Conservation (phyloP, 1,140 invertebrate genomes). For the Cydia amplana region DNA sequence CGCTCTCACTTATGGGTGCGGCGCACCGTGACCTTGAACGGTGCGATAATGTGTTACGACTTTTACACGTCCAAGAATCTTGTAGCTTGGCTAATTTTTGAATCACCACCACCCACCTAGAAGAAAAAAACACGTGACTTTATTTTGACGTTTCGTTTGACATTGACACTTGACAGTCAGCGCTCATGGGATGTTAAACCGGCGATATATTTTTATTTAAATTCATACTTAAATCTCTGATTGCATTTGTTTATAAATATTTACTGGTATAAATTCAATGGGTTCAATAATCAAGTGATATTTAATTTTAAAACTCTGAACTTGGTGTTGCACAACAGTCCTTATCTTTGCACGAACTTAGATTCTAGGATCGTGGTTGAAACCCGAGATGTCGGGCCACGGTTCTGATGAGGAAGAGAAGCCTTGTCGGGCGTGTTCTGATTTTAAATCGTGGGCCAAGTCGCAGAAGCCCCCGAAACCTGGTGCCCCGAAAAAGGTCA, state of each 20-base stretch:
- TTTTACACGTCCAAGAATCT: too few species aligned
- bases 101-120: not conserved
- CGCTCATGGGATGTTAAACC: not conserved
- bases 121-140: constrained; percentile 19
- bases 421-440: constrained; percentile 85
- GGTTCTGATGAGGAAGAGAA: constrained; percentile 67
- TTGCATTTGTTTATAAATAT: not conserved
- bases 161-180: not conserved
- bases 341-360: constrained; percentile 8
- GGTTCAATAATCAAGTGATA: constrained; percentile 17
- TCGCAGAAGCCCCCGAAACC: constrained; percentile 73
- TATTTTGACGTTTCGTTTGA: constrained; percentile 26
- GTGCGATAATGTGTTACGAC: too few species aligned
- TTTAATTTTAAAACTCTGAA: not conserved
- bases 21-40: too few species aligned
- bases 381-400: constrained; percentile 53
- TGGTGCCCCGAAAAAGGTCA: constrained; percentile 52
- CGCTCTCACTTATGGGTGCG: too few species aligned
- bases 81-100: not conserved
- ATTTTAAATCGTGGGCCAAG: constrained; percentile 87
- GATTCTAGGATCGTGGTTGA: constrained; percentile 26
- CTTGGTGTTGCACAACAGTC: constrained; percentile 27
- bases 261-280: not conserved
- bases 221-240: not conserved
- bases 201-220: constrained; percentile 17